Conservation (phyloP, 2,797 vertebrate genomes). For the Crypturellus tataupa region DNA sequence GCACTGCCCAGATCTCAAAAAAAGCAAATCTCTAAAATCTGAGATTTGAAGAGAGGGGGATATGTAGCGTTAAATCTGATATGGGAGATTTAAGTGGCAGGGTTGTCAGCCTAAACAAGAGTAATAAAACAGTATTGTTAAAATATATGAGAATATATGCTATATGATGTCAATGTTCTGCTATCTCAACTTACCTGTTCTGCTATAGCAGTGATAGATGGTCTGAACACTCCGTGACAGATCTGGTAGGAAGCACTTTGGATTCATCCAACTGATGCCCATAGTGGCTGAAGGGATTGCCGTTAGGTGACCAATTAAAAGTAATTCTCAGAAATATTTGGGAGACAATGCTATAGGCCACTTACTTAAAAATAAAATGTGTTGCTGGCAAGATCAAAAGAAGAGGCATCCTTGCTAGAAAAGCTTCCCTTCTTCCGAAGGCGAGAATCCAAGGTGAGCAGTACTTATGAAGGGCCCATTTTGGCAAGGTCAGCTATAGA, state of each 20-base stretch:
- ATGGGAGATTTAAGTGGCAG: conserved; percentile 31
- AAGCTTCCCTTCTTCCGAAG: background rate
- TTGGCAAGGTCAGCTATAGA: background rate
- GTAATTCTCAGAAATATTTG: background rate
- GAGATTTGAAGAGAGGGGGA: background rate
- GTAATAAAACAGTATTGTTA: background rate
- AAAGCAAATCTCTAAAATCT: conserved; percentile 18
- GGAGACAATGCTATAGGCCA: background rate
- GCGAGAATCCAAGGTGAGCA: background rate
- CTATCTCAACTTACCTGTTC: background rate
- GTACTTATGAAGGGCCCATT: background rate
- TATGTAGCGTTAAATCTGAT: conserved; percentile 34
- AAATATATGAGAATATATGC: background rate
- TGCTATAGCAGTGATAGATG: background rate
- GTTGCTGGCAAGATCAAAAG: background rate
- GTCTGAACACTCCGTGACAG: background rate
- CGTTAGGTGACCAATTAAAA: background rate
- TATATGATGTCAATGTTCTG: background rate
- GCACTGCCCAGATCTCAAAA: background rate
- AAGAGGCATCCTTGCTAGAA: background rate
- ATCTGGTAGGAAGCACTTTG: background rate
- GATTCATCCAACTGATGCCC: background rate
- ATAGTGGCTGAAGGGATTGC: background rate
- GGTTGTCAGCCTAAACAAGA: conserved; percentile 3
- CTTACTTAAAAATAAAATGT: background rate